Conservation (phyloP, 2,888 invertebrate genomes). For the Hetaerina titia region DNA sequence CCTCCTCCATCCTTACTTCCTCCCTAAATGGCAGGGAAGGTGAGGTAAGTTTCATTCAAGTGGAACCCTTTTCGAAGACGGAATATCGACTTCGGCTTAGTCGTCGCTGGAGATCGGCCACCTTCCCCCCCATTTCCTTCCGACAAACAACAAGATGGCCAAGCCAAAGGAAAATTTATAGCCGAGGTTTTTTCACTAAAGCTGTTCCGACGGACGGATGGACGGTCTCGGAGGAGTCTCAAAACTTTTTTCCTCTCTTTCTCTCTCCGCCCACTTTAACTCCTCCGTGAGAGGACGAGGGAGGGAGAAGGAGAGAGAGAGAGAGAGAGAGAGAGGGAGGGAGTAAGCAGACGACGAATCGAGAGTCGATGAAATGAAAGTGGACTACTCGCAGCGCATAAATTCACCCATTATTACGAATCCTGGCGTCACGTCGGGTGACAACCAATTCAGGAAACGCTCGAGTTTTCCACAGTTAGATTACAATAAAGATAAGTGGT, state of each 20-base stretch:
- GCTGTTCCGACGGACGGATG: slow-evolving; percentile 40
- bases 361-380: neutral
- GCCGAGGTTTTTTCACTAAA: slow-evolving; percentile 45
- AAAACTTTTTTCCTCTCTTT: slow-evolving; percentile 11
- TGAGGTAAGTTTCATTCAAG: slow-evolving; percentile 56
- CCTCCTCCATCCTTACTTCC: neutral
- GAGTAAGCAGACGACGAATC: neutral
- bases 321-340: neutral
- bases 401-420: slow-evolving; percentile 44
- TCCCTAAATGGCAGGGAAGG: slow-evolving; percentile 24
- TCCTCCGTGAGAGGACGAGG: neutral
- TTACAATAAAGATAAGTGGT: neutral
- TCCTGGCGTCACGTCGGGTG: slow-evolving; percentile 34
- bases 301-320: neutral
- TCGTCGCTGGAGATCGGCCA: neutral
- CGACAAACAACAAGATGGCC: slow-evolving; percentile 57
- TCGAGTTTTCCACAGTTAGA: neutral
- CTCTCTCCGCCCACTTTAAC: neutral
- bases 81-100: slow-evolving; percentile 40
- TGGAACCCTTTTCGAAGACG: slow-evolving; percentile 43
- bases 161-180: slow-evolving; percentile 14
- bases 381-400: slow-evolving; percentile 21
- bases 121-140: neutral
- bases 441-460: slow-evolving; percentile 39
- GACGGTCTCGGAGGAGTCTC: slow-evolving; percentile 48